Base-by-base conservation (phyloP, 2,888 invertebrate genomes). In the Amblyteles armatorius region DNA sequence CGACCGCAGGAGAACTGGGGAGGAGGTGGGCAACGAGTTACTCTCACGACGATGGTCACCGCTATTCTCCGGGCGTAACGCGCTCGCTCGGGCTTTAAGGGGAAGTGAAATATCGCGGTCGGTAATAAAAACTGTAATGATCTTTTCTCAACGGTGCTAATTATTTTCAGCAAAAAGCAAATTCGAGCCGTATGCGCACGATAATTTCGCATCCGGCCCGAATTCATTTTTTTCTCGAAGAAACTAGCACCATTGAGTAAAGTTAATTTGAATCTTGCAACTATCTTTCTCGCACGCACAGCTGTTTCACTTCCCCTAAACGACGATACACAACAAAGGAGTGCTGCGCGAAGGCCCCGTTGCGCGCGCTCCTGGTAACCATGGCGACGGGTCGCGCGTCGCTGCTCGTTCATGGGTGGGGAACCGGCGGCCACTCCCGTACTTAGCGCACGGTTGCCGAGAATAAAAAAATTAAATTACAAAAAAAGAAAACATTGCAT, bases 341-440 rank as follows among this genome's bases (percentile, higher is more conserved):
- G 22, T 11, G 40, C 26, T 57, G 26, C 13, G 13, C 4, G 3
- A 11, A 11, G 22, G 22, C 48, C 50, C 6, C 65, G 76, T 52
- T 26, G 57, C 57, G 22, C 33, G 48, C 48, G 33, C 36, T 52
- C 13, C 74, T 74, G 50, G 76, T 76, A 65, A 76, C 76, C 50
- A 76, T 76, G 76, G 65, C 36, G 50, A 65, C 76, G 33, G 50
- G 63, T 76, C 50, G 33, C 50, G 65, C 50, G 65, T 50, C 50
- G 33, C 50, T 36, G 60, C 29, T 19, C 50, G n/a, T 26, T 57
- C 57, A 57, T 57, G 11, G 65, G 76, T 52, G 65, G 63, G 76
- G 76, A 69, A 26, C 57, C 33, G 13, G 55, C 29, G 76, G 76
- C 76, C 76, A 50, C 76, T 76, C 76, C 76, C 76, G 76, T 60